Percentiles rank a stretch among this genome's conserved stretches.
Evolutionary conservation across 2,113 vertebrate genomes (phyloP).

Genomic region (Zeus faber): DNA sequence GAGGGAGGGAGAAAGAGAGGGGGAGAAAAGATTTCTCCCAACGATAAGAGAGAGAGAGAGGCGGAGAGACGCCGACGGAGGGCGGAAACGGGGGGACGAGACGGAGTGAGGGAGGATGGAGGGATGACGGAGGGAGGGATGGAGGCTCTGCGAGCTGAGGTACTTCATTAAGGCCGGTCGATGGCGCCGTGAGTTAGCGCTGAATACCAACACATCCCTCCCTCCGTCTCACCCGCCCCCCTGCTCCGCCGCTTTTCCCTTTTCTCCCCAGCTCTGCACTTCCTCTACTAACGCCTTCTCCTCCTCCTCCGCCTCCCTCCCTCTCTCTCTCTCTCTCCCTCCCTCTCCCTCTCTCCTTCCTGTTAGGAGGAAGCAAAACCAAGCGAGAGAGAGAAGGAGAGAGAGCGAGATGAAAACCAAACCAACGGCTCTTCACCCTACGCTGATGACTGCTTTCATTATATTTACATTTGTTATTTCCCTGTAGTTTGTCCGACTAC

Average conservation of each 20-base stretch:
- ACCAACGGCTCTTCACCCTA: too few species aligned
- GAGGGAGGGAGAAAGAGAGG: not conserved
- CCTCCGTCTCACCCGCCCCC: not conserved
- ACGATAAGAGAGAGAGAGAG: not conserved
- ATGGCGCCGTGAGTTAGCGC: not conserved
- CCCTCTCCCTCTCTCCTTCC: not conserved
- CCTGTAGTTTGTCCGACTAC: too few species aligned
- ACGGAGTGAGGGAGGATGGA: not conserved
- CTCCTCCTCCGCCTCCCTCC: not conserved
- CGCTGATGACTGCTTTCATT: too few species aligned
- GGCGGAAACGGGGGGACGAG: not conserved
- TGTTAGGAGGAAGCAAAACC: not conserved
- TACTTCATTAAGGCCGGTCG: not conserved
- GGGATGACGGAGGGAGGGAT: not conserved
- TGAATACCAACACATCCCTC: not conserved
- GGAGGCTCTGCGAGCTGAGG: not conserved
- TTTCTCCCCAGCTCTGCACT: not conserved
- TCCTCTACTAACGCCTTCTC: not conserved
- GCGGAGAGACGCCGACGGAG: not conserved
- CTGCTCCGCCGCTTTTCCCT: not conserved
- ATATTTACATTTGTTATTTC: too few species aligned
- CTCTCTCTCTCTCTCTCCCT: not conserved
- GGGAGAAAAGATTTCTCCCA: too few species aligned
- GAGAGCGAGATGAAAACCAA: too few species aligned
- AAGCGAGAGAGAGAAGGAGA: constrained; percentile 14